A percentile compares a stretch with the other conserved stretches of the same genome.
Conservation (phyloP, 2,113 vertebrate species). For the Nycticorax nycticorax region DNA sequence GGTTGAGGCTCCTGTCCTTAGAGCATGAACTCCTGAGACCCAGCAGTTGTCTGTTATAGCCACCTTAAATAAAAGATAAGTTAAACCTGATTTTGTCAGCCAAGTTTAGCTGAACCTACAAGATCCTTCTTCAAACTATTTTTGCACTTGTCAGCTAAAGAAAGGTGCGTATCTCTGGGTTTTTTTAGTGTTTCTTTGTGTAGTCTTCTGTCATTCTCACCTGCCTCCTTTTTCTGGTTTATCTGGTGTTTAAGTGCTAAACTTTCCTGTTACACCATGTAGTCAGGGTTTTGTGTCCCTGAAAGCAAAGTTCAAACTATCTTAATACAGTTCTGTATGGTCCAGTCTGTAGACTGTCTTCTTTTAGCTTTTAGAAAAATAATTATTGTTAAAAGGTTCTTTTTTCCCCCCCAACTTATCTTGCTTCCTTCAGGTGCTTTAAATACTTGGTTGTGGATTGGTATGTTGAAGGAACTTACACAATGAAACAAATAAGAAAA, state of each 20-base stretch:
- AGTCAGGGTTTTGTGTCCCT: background rate
- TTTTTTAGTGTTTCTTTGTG: background rate
- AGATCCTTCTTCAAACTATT: background rate
- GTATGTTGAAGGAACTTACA: background rate
- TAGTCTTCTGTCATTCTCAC: background rate
- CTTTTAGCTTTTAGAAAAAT: background rate
- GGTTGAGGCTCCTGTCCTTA: background rate
- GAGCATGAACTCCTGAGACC: background rate
- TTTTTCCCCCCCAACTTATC: fast-evolving
- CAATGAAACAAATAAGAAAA: background rate
- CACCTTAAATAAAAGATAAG: background rate
- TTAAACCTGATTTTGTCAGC: background rate
- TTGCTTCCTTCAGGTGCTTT: background rate
- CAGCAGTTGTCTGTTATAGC: background rate
- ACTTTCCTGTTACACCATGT: background rate
- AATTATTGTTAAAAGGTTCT: background rate
- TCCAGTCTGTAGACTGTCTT: background rate
- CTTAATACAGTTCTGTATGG: background rate
- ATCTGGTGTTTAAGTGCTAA: background rate
- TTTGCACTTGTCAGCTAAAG: background rate
- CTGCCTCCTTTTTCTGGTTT: background rate
- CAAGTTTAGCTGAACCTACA: background rate
- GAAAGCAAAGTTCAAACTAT: background rate
- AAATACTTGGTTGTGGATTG: background rate
- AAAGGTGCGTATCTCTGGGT: background rate